Conservation (phyloP, 2,113 vertebrate species). For the Glareola pratincola region DNA sequence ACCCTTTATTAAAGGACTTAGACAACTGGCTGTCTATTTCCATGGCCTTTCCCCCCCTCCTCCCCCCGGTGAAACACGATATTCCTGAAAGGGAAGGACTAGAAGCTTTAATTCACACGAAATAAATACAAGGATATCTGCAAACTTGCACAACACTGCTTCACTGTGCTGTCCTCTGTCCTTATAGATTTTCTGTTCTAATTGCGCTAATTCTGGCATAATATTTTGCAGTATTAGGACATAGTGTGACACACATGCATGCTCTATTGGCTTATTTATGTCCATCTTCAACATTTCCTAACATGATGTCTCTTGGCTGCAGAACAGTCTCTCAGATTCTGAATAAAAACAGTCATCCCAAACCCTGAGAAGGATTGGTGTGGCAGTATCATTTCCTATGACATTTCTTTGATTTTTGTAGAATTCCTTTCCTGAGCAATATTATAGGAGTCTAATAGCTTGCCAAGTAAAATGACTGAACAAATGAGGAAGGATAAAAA, state of each 20-base stretch:
- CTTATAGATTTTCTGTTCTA: not conserved
- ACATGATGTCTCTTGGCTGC: not conserved
- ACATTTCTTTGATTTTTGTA: not conserved
- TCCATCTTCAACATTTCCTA: not conserved
- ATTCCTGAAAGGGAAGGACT: not conserved
- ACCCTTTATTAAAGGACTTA: not conserved
- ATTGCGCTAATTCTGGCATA: not conserved
- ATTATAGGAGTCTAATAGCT: not conserved
- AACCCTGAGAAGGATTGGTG: not conserved
- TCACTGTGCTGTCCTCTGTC: not conserved
- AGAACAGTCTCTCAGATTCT: not conserved
- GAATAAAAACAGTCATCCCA: not conserved
- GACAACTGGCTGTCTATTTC: not conserved
- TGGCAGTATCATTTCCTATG: not conserved
- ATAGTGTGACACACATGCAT: not conserved
- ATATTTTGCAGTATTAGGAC: conserved; percentile 14
- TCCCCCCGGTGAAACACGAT: not conserved
- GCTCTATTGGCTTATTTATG: not conserved
- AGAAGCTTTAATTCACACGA: not conserved
- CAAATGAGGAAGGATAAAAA: not conserved
- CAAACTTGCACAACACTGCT: not conserved
- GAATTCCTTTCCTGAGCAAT: not conserved
- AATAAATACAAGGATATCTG: not conserved
- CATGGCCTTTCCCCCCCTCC: not conserved
- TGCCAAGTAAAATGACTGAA: not conserved